phyloP scores from a whole-genome alignment of 92 coral and sea anemone species.

The Plumapathes pennacea region DNA sequence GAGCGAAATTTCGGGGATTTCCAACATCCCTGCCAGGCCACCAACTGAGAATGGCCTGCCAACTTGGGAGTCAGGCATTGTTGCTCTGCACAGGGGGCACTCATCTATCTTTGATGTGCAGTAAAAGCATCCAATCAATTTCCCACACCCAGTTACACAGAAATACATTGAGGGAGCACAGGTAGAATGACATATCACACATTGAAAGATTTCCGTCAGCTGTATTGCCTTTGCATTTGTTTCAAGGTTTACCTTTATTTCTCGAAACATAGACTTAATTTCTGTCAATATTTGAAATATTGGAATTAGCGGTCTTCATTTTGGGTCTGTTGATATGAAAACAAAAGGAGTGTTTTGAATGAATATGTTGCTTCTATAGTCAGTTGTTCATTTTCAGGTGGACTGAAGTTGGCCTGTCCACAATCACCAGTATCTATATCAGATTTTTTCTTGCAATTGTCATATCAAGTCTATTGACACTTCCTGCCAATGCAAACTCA shows the following conservation, averaged over 20 bases:
- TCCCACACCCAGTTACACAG: conserved; percentile 21
- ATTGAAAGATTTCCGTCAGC: neutral
- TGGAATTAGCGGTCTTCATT: too few species aligned
- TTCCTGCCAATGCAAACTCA: too few species aligned
- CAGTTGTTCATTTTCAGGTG: too few species aligned
- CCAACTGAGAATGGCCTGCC: conserved; percentile 4
- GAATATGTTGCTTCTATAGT: too few species aligned
- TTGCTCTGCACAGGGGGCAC: conserved; percentile 10
- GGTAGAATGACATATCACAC: conserved; percentile 1
- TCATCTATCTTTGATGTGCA: conserved; percentile 14
- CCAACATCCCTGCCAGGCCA: conserved; percentile 8
- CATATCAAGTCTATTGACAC: too few species aligned
- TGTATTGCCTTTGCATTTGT: neutral
- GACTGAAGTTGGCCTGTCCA: too few species aligned
- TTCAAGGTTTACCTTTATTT: neutral
- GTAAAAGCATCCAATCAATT: conserved; percentile 19
- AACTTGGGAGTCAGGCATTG: conserved; percentile 1
- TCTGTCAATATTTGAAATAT: too few species aligned
- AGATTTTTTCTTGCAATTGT: too few species aligned
- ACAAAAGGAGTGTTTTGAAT: too few species aligned
- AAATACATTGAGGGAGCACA: conserved; percentile 11
- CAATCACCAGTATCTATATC: too few species aligned
- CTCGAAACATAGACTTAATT: conserved; percentile 4
- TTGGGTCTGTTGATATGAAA: too few species aligned
- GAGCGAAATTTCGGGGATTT: conserved; percentile 2